Evolutionary conservation across 2,797 vertebrate species (phyloP).

Genomic region (Oryzias dopingdopingensis): DNA sequence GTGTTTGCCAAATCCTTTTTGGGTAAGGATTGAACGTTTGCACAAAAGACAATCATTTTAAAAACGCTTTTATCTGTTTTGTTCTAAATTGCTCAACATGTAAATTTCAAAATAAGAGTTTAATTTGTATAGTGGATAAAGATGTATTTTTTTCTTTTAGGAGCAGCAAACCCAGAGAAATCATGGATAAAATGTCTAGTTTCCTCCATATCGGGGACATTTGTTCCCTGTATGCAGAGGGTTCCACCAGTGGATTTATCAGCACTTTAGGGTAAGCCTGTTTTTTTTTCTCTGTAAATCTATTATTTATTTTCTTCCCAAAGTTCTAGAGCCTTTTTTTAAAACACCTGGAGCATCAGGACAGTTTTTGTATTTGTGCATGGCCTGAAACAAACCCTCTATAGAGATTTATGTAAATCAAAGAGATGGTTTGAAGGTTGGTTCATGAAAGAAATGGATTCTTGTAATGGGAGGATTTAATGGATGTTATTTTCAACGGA

Average conservation of each 20-base stretch:
- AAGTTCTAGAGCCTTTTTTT: not conserved
- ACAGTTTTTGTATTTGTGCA: not conserved
- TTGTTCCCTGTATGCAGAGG: conserved; percentile 97
- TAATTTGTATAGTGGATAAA: too few relatives aligned
- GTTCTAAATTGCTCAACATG: too few relatives aligned
- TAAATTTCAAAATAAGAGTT: too few relatives aligned
- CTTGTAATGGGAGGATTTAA: not conserved
- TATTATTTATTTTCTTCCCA: not conserved
- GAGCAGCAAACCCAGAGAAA: conserved; percentile 63
- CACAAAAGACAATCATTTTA: too few relatives aligned
- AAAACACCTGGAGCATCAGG: too few relatives aligned
- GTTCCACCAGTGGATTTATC: conserved; percentile 97
- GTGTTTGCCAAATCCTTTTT: too few relatives aligned
- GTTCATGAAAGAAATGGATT: not conserved
- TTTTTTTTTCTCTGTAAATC: not conserved
- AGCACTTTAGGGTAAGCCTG: conserved; percentile 96
- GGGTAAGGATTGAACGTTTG: too few relatives aligned
- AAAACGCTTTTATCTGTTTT: too few relatives aligned
- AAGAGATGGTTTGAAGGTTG: conserved; percentile 1
- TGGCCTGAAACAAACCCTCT: not conserved
- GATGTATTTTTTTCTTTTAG: conserved; percentile 60
- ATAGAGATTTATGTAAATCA: not conserved
- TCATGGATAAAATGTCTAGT: conserved; percentile 99
- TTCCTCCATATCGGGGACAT: conserved; percentile 99
- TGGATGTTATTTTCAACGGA: not conserved